Percentiles rank a stretch among this genome's conserved stretches.
These are phyloP conservation scores for Mamestra configurata DNA, from an alignment of 1,140 invertebrate species.

Conservation along the genomic window DNA sequence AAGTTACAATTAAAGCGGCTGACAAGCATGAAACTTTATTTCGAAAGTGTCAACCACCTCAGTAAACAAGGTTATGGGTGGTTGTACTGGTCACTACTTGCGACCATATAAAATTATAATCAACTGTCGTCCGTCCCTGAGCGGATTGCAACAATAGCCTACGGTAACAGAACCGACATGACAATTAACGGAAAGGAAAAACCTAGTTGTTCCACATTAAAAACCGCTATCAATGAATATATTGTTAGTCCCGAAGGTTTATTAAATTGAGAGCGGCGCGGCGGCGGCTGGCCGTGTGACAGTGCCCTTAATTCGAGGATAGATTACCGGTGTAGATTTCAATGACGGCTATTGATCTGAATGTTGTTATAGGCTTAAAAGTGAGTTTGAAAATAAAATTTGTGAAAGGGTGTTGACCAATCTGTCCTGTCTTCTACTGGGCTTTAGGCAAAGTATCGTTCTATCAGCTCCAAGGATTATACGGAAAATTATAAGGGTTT, in stretches of 20 bases:
- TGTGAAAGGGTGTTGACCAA: too few species aligned
- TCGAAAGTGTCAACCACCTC: constrained; percentile 42
- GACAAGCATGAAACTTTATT: constrained; percentile 14
- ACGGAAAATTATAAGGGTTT: too few species aligned
- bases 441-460: too few species aligned
- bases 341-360: constrained; percentile 1
- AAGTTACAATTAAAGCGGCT: neutral
- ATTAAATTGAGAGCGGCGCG: constrained; percentile 14
- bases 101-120: neutral
- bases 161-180: constrained; percentile 50
- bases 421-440: too few species aligned
- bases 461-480: too few species aligned
- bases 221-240: constrained; percentile 48
- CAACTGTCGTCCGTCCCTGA: constrained; percentile 32
- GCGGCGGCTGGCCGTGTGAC: constrained; percentile 2
- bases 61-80: neutral
- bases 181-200: constrained; percentile 72
- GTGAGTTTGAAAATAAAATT: too few species aligned
- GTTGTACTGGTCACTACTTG: neutral
- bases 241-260: constrained; percentile 38
- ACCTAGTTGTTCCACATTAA: constrained; percentile 56
- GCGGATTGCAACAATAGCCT: constrained; percentile 48
- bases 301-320: constrained; percentile 31
- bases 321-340: constrained; percentile 22
- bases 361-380: neutral